Base-by-base conservation (phyloP, 2,113 vertebrate genomes). In the Trichechus manatus region DNA sequence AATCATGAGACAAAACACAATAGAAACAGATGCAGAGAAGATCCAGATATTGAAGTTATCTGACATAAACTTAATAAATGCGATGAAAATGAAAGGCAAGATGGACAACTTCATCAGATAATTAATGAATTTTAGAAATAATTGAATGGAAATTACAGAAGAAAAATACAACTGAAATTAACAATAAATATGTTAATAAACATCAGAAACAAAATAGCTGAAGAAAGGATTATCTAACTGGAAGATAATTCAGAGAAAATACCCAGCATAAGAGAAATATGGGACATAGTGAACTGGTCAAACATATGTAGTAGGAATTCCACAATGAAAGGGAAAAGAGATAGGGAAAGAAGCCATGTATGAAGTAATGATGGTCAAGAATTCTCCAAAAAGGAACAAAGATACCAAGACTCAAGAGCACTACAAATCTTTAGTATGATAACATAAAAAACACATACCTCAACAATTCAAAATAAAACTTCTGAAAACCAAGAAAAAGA, bases 11-110 rank as follows among this genome's bases (percentile, higher is more conserved):
- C 27, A 79, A 93, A 64, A 36, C 17, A 93, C 5, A 42, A 66
- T 42, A 39, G 63, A 91, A 94, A 84, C 20, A 88, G 63, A 91
- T 27, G 33, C 79, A 59, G 56, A 92, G 15, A 39, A 61, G 22
- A 70, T 80, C 27, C 29, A 81, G 66, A 59, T 80, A 63, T 31
- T 61, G 39, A 75, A 42, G 2, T 77, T 81, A 92, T 79, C 56
- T 61, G 25, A 85, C 14, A 53, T 66, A 50, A 81, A 84, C 23
- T 80, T 94, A 59, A 97, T 64, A 87, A 50, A 61, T n/a, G n/a
- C 68, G 36, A 80, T 80, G 56, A 92, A 94, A 94, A 89, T 92
- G 88, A 79, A 91, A 74, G 39, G 14, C 29, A 77, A 88, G 53
- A 39, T 68, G 56, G 33, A 66, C 31, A 89, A 85, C 88, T 80